Base-by-base conservation (phyloP, 2,797 vertebrate species). In the Periparus ater region DNA sequence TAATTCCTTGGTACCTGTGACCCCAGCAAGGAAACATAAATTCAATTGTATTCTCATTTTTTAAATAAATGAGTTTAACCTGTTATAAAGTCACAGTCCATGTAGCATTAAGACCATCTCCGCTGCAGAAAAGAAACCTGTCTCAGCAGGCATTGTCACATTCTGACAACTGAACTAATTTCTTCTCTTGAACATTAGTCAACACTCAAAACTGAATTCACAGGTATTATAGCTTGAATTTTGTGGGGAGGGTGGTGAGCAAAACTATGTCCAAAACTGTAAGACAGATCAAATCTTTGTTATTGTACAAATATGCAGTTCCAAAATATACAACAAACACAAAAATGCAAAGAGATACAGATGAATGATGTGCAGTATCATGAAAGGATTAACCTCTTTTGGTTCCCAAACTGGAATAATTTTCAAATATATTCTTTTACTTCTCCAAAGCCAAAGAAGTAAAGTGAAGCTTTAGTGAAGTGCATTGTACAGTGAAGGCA, bases 161-260 rank as follows among this genome's bases (percentile, higher is more conserved):
- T 91, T 87, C 93, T 95, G 74, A 91, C 85, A 94, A 88, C 48
- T 93, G 88, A 50, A 55, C 84, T 93, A 53, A 96, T 89, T 83
- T 77, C 20, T 91, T 81, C 91, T 86, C 61, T 77, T 89, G 76
- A 93, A 89, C 79, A 71, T 44, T 89, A 40, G 65, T 93, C 75
- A 92, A 74, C 62, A 40, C n/a, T 88, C 76, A 85, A 26, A 80
- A 79, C 42, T 89, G 54, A 85, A 92, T 89, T 93, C 45, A 26
- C 5, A 73, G 55, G 8, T 71, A 77, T 42, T 93, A 61, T 5
- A 74, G 32, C 25, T 21, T 67, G 34, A 77, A 80, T 87, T 76
- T 40, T 82, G 34, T 60, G 29, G 54, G n/a, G 61, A 89, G 30
- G 34, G 17, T 15, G 42, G 42, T 63, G 36, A 84, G 55, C 27